Conservation (phyloP, 2,113 vertebrate genomes). For the Brienomyrus longianalis region DNA sequence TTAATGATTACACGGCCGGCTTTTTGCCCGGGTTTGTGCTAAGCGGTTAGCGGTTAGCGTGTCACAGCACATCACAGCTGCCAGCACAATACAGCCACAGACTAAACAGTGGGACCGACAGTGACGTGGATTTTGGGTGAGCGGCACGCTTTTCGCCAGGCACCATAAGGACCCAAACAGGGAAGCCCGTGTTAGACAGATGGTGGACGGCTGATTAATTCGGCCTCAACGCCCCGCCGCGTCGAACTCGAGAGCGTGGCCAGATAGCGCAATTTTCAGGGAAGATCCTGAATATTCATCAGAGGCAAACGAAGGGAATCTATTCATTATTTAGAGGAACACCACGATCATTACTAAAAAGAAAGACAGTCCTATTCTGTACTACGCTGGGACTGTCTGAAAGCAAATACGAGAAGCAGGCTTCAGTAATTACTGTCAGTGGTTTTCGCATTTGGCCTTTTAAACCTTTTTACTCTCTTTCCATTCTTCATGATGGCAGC, state of each 20-base stretch:
- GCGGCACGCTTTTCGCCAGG: conserved; percentile 29
- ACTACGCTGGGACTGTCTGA: neutral
- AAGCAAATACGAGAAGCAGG: neutral
- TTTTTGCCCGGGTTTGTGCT: neutral
- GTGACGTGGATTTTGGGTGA: conserved; percentile 19
- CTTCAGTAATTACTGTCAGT: neutral
- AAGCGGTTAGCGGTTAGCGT: neutral
- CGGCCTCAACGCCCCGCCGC: conserved; percentile 33
- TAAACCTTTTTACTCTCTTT: neutral
- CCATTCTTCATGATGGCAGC: neutral
- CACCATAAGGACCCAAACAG: conserved; percentile 11
- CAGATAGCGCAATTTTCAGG: conserved; percentile 33
- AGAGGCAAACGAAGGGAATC: conserved; percentile 33
- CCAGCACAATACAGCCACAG: neutral
- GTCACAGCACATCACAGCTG: neutral
- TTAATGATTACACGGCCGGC: neutral
- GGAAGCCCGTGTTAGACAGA: conserved; percentile 47
- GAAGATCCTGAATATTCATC: conserved; percentile 35
- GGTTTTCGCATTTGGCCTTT: neutral
- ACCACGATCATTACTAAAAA: neutral
- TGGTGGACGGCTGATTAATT: conserved; percentile 51
- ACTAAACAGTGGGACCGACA: conserved; percentile 24
- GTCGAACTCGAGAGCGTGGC: conserved; percentile 21
- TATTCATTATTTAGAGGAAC: conserved; percentile 28
- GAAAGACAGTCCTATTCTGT: neutral